Base-by-base conservation (phyloP, 92 coral and sea anemone genomes). In the Phenganax stokvisi region DNA sequence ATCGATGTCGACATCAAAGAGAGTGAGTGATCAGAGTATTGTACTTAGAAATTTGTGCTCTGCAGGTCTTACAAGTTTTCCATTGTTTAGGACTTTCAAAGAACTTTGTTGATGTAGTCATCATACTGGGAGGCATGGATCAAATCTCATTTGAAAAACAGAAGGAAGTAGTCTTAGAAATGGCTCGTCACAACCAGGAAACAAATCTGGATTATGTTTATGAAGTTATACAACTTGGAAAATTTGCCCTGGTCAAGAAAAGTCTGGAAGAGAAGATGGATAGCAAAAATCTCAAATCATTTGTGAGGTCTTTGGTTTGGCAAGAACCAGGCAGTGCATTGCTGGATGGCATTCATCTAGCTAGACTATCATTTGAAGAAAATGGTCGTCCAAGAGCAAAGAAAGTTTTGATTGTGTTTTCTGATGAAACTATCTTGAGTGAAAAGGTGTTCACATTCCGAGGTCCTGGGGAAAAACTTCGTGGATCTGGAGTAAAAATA, bases 331-430 rank as follows among this genome's bases (percentile, higher is more conserved):
- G 73, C 47, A 30, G 16, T 30, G 73, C 73, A n/a, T 68, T 68
- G 13, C 73, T 30, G n/a, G 73, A 68, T 68, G 73, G 53, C 54
- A 68, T 68, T 25, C 53, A 17, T 30, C 52, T 29, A 68, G 73
- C 73, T 8, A 68, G 47, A 29, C 73, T 68, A 8, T 68, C 73
- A 20, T 92, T 92, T n/a, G 86, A 89, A 53, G 65, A 83, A 6
- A 64, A 88, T 51, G 76, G 85, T 20, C 87, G 97, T 66, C 86
- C 87, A 0, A 85, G 81, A 56, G 96, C 90, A 12, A 90, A 84
- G 72, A 89, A 87, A 29, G 92, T 92, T 77, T 87, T 92, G 51
- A 84, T 90, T n/a, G 86, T 92, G 56, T 82, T 92, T 70, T 83
- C 93, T 65, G 97, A 92, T 80, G 88, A 87, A 51, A n/a, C 57